Evolutionary conservation across 1,140 invertebrate genomes (phyloP).

Genomic region (Semibalanus balanoides): DNA sequence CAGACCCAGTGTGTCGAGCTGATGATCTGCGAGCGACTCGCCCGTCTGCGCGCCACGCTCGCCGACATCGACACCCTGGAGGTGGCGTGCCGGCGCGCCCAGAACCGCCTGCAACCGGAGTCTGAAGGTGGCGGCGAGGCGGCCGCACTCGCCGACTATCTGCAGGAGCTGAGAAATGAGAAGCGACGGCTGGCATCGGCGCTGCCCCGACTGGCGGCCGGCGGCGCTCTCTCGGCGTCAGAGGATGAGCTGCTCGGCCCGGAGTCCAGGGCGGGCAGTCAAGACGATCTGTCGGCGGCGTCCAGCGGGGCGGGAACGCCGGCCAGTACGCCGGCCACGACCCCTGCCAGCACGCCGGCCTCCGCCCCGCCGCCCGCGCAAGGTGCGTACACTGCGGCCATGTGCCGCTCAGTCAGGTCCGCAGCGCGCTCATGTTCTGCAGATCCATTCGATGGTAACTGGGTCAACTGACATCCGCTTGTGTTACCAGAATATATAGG

Average conservation of each 20-base stretch:
- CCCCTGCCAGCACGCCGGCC: no score
- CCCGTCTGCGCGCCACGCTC: slow-evolving; percentile 58
- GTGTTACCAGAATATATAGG: no score
- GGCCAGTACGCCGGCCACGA: no score
- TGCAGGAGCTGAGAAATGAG: background rate
- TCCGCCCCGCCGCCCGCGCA: no score
- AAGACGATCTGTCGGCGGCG: no score
- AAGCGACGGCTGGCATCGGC: background rate
- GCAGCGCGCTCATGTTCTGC: no score
- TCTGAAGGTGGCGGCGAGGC: background rate
- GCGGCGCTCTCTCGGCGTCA: background rate
- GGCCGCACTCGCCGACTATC: background rate
- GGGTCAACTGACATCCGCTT: no score
- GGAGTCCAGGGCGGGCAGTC: no score
- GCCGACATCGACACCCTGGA: slow-evolving; percentile 69
- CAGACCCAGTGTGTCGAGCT: slow-evolving; percentile 75
- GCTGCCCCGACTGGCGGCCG: background rate
- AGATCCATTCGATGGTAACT: no score
- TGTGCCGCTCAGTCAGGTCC: no score
- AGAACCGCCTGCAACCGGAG: background rate
- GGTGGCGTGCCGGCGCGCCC: background rate
- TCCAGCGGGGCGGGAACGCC: no score
- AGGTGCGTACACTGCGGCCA: no score
- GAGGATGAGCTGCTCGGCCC: background rate
- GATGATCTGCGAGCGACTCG: slow-evolving; percentile 62